Percentiles rank a stretch among this genome's conserved stretches.
Conservation (phyloP, 2,888 invertebrate genomes). For the Shargacucullia verbasci region DNA sequence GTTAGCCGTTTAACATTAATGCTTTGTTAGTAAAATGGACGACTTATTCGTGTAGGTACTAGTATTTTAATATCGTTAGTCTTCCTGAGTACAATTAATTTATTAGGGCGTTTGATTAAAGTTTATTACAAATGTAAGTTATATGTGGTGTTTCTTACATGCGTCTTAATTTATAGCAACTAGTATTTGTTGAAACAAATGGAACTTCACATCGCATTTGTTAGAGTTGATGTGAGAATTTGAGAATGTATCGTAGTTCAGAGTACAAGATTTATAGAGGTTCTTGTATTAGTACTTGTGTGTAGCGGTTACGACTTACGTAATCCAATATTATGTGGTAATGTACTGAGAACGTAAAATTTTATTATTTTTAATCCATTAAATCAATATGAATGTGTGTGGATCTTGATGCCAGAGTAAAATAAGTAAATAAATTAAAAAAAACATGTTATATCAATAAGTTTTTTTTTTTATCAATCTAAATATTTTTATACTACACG, state of each 20-base stretch:
- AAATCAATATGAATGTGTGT: too few species aligned
- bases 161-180: conserved; percentile 45
- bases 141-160: conserved; percentile 40
- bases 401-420: too few species aligned
- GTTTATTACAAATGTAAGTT: conserved; percentile 45
- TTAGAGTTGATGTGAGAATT: conserved; percentile 53
- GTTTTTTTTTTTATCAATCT: too few species aligned
- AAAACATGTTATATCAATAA: too few species aligned
- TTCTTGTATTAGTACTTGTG: conserved; percentile 53
- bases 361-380: too few species aligned
- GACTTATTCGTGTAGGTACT: conserved; percentile 37
- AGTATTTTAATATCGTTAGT: conserved; percentile 27
- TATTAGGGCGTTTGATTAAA: conserved; percentile 39
- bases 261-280: conserved; percentile 61
- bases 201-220: conserved; percentile 49
- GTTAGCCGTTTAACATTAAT: conserved; percentile 60
- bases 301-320: conserved; percentile 56
- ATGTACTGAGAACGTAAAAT: conserved; percentile 9
- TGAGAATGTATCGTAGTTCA: conserved; percentile 56
- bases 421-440: too few species aligned
- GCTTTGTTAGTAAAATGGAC: conserved; percentile 52
- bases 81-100: conserved; percentile 35
- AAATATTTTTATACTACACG: too few species aligned
- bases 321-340: conserved; percentile 44
- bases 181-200: conserved; percentile 49